These are phyloP conservation scores for Prunella himalayana DNA, from an alignment of 2,113 vertebrate genomes.

Conservation along the genomic window DNA sequence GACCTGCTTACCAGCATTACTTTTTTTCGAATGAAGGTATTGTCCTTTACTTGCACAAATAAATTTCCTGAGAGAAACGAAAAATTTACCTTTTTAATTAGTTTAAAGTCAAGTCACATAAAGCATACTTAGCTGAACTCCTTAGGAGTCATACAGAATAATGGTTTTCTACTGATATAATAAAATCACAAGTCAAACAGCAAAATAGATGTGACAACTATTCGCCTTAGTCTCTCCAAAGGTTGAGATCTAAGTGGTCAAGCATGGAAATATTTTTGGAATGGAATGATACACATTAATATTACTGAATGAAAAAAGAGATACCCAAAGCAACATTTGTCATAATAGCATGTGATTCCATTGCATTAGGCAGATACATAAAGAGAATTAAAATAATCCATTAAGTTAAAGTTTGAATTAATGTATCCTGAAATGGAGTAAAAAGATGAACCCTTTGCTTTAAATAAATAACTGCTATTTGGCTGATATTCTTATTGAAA, in stretches of 20 bases:
- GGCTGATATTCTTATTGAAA: neutral
- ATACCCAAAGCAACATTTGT: neutral
- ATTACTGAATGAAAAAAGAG: neutral
- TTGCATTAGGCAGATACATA: neutral
- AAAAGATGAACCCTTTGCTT: neutral
- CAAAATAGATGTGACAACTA: neutral
- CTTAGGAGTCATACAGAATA: neutral
- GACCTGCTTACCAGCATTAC: slow-evolving; percentile 97
- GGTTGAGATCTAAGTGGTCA: neutral
- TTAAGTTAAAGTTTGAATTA: neutral
- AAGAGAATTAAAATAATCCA: neutral
- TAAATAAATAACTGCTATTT: neutral
- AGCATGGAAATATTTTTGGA: neutral
- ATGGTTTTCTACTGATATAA: neutral
- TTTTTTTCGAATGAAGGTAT: slow-evolving; percentile 98
- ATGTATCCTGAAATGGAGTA: neutral
- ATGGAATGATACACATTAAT: neutral
- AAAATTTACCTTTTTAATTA: neutral
- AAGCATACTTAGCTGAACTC: neutral
- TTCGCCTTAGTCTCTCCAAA: neutral
- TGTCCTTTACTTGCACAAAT: neutral
- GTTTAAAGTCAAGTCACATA: neutral
- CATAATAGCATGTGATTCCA: neutral
- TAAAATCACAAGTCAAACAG: neutral
- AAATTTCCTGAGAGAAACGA: neutral